These are phyloP conservation scores for Enteromius paludinosus DNA, from an alignment of 2,797 vertebrate genomes.

Conservation along the genomic window DNA sequence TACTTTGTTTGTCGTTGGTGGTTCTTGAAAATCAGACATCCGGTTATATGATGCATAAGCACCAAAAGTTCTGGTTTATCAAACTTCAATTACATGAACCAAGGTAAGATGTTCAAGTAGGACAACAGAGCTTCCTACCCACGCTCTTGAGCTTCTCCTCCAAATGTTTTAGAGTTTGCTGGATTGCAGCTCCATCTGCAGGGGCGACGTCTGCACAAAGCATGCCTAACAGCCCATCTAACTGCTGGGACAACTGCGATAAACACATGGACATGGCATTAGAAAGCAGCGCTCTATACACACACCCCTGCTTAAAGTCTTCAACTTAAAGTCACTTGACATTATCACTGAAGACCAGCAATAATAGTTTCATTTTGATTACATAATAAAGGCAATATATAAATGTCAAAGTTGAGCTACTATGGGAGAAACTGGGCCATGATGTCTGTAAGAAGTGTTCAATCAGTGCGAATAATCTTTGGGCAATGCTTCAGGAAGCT, in stretches of 20 bases:
- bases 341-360: too few species aligned
- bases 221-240: slow-evolving; percentile 97
- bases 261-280: not conserved
- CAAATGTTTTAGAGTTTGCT: slow-evolving; percentile 95
- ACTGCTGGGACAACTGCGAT: slow-evolving; percentile 92
- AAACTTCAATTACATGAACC: not conserved
- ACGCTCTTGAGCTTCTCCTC: slow-evolving; percentile 98
- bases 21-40: not conserved
- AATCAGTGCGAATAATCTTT: too few species aligned
- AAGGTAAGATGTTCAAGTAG: accelerated
- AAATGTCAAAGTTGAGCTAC: too few species aligned
- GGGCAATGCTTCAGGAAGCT: too few species aligned
- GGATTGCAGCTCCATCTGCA: slow-evolving; percentile 93
- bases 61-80: not conserved
- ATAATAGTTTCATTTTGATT: too few species aligned
- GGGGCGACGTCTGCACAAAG: slow-evolving; percentile 97
- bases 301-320: too few species aligned
- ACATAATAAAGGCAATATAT: too few species aligned
- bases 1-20: not conserved
- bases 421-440: too few species aligned
- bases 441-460: too few species aligned
- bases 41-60: not conserved
- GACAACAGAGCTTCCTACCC: slow-evolving; percentile 76
- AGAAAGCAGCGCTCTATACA: not conserved
- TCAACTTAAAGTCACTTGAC: too few species aligned